phyloP scores from a whole-genome alignment of 2,797 vertebrate species.

The Chaetodon trifasciatus region DNA sequence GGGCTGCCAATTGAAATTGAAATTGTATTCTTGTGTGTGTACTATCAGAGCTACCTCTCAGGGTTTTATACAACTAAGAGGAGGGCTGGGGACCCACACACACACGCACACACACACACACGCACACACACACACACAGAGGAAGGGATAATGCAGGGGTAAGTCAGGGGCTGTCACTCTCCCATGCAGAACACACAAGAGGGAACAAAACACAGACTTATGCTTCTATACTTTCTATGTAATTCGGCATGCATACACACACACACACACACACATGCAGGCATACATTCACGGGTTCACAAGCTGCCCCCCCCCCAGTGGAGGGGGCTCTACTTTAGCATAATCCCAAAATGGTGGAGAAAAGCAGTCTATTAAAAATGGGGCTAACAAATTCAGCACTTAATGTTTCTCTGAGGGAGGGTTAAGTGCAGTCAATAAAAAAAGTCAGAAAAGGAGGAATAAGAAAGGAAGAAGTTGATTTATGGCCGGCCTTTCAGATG shows the following conservation, averaged over 20 bases:
- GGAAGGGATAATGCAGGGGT: slow-evolving; percentile 71
- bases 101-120: slow-evolving; percentile 44
- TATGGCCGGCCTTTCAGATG: slow-evolving; percentile 43
- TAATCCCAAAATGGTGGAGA: slow-evolving; percentile 81
- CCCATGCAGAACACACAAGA: slow-evolving; percentile 71
- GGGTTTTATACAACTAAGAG: slow-evolving; percentile 80
- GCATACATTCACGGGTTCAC: slow-evolving; percentile 24
- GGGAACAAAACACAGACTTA: slow-evolving; percentile 79
- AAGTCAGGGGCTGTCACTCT: slow-evolving; percentile 79
- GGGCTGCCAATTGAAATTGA: slow-evolving; percentile 85
- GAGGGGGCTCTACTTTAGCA: slow-evolving; percentile 71
- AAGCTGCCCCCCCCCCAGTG: slow-evolving; percentile 45
- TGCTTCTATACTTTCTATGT: slow-evolving; percentile 71
- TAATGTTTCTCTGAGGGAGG: slow-evolving; percentile 72
- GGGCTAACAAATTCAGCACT: slow-evolving; percentile 77
- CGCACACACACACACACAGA: slow-evolving; percentile 39
- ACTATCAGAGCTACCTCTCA: slow-evolving; percentile 79
- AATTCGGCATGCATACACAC: slow-evolving; percentile 42
- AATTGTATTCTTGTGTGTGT: slow-evolving; percentile 84
- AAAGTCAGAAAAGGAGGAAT: slow-evolving; percentile 61
- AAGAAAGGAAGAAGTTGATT: slow-evolving; percentile 64
- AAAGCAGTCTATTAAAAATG: slow-evolving; percentile 80
- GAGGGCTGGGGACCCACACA: slow-evolving; percentile 49
- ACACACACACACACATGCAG: not conserved
- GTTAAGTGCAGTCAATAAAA: slow-evolving; percentile 80